phyloP scores from a whole-genome alignment of 1,140 invertebrate species.

The Papilio machaon region DNA sequence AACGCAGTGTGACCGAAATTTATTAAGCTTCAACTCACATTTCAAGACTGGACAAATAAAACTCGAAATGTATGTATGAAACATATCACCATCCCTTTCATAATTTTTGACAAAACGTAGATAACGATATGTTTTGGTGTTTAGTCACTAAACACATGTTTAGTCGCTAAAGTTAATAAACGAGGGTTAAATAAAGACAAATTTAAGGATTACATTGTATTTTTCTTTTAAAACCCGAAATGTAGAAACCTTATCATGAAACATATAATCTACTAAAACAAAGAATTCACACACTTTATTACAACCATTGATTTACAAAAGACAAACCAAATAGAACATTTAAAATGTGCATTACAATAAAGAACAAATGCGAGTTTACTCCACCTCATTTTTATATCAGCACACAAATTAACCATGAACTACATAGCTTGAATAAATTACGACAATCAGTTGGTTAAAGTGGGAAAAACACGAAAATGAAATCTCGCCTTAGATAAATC shows the following conservation, averaged over 20 bases:
- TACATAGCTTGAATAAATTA: slow-evolving; percentile 36
- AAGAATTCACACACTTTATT: background rate
- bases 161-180: too few species aligned
- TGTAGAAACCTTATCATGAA: too few species aligned
- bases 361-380: background rate
- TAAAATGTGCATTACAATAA: background rate
- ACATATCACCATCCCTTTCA: too few species aligned
- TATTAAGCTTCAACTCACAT: too few species aligned
- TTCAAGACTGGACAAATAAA: too few species aligned
- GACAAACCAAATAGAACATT: background rate
- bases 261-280: background rate
- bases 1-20: background rate
- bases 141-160: too few species aligned
- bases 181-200: too few species aligned
- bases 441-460: slow-evolving; percentile 19
- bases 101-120: too few species aligned
- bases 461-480: slow-evolving; percentile 52
- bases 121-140: too few species aligned
- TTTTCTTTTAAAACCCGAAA: too few species aligned
- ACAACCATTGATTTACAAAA: background rate
- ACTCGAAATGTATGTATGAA: too few species aligned
- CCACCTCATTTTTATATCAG: slow-evolving; percentile 3
- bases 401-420: slow-evolving; percentile 34
- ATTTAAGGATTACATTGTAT: too few species aligned
- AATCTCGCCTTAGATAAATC: slow-evolving; percentile 66